A percentile compares a stretch with the other conserved stretches of the same genome.
Evolutionary conservation across 2,888 invertebrate species (phyloP).

Genomic region (Drosophila aldrichi): DNA sequence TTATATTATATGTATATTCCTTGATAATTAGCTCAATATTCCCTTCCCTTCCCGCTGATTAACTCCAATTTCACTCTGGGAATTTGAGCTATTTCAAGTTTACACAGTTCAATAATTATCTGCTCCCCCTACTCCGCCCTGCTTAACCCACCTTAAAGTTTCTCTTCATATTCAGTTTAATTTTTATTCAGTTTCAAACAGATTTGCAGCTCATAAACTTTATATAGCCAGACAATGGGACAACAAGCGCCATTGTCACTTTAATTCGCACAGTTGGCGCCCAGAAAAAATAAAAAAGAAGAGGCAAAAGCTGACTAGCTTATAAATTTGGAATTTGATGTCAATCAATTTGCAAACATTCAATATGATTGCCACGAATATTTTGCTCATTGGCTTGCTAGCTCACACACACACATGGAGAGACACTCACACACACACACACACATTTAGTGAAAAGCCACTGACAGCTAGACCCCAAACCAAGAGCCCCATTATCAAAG

Average conservation of each 20-base stretch:
- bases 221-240: constrained; percentile 10
- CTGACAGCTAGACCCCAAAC: constrained; percentile 45
- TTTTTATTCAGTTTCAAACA: constrained; percentile 9
- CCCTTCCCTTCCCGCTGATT: too few relatives aligned
- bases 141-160: too few relatives aligned
- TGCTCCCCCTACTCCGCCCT: too few relatives aligned
- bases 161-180: background rate
- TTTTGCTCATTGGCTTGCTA: constrained; percentile 50
- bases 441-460: constrained; percentile 33
- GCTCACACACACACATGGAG: too few relatives aligned
- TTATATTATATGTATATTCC: too few relatives aligned
- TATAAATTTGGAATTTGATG: constrained; percentile 29
- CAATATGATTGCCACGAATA: constrained; percentile 53
- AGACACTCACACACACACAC: background rate
- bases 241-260: constrained; percentile 26
- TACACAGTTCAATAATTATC: too few relatives aligned
- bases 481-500: constrained; percentile 74
- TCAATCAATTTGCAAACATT: constrained; percentile 56
- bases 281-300: background rate
- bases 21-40: too few relatives aligned
- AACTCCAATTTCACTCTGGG: too few relatives aligned
- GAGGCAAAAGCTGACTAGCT: constrained; percentile 2
- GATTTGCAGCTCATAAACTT: constrained; percentile 20
- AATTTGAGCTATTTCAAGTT: too few relatives aligned
- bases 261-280: constrained; percentile 24